Percentiles rank a stretch among this genome's conserved stretches.
Evolutionary conservation across 64 coral and sea anemone genomes (phyloP).

Genomic region (Pocillopora damicornis): DNA sequence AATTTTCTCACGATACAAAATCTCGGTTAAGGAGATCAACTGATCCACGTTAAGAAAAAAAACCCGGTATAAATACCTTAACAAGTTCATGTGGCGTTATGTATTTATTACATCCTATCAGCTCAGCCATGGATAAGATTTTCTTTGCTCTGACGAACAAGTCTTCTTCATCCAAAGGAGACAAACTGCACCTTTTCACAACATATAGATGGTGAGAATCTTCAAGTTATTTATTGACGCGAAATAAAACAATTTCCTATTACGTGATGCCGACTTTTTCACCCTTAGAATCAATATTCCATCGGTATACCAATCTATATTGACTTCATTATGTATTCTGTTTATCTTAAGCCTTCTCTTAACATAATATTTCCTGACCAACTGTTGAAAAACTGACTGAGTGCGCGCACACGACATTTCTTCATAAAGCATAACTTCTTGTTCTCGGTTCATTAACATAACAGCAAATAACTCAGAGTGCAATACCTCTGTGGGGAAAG

Average conservation of each 20-base stretch:
- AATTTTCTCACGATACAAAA: no score
- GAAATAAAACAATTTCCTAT: no score
- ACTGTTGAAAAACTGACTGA: no score
- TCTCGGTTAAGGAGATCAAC: no score
- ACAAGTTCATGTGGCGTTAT: constrained; percentile 18
- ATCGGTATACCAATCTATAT: background rate
- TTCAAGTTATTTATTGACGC: background rate
- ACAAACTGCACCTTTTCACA: constrained; percentile 1
- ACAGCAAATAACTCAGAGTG: background rate
- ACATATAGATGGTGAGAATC: background rate
- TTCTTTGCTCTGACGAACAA: constrained; percentile 29
- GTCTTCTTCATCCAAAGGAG: constrained; percentile 25
- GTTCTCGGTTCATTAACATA: no score
- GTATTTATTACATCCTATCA: constrained; percentile 4
- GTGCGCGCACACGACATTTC: no score
- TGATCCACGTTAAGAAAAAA: background rate
- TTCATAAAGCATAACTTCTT: no score
- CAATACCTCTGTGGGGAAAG: constrained; percentile 11
- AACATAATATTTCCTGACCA: no score
- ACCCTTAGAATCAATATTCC: no score
- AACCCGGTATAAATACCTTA: background rate
- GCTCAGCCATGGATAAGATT: background rate
- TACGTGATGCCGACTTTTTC: no score
- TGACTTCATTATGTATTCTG: no score
- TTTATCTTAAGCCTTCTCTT: no score